A percentile compares a stretch with the other conserved stretches of the same genome.
phyloP scores from a whole-genome alignment of 2,113 vertebrate species.

The Gobio gobio region DNA sequence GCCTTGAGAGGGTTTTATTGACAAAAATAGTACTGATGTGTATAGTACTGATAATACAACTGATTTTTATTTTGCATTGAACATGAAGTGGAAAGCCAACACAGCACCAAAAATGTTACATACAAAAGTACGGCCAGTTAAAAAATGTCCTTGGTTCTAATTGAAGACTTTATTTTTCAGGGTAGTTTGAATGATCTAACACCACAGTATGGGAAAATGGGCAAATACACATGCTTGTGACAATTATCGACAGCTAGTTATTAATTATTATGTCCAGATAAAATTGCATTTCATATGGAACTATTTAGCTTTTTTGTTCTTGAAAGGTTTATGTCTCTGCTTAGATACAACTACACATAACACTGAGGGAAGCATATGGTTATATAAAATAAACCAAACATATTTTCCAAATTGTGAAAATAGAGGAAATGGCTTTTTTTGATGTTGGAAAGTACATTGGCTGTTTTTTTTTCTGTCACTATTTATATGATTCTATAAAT shows the following conservation, averaged over 20 bases:
- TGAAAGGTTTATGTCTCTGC: background rate
- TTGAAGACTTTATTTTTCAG: background rate
- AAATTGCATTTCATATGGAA: background rate
- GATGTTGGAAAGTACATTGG: constrained; percentile 28
- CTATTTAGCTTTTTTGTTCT: background rate
- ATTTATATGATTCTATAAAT: constrained; percentile 17
- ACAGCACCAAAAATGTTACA: background rate
- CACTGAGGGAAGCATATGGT: background rate
- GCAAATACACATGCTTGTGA: background rate
- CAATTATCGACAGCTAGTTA: background rate
- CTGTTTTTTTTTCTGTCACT: background rate
- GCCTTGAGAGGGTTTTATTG: background rate
- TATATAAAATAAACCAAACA: constrained; percentile 27
- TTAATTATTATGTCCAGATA: background rate
- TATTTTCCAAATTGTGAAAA: constrained; percentile 44
- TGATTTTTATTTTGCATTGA: background rate
- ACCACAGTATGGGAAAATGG: background rate
- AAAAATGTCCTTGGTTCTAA: background rate
- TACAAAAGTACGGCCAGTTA: background rate
- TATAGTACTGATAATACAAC: too few species aligned
- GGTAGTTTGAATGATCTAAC: background rate
- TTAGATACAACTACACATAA: constrained; percentile 6
- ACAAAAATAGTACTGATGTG: too few species aligned
- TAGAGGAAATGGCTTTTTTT: constrained; percentile 35
- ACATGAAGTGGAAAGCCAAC: background rate